Evolutionary conservation across 2,113 vertebrate genomes (phyloP), one percentile per base, ranked within the genome.

Genomic region (Osmerus mordax): DNA sequence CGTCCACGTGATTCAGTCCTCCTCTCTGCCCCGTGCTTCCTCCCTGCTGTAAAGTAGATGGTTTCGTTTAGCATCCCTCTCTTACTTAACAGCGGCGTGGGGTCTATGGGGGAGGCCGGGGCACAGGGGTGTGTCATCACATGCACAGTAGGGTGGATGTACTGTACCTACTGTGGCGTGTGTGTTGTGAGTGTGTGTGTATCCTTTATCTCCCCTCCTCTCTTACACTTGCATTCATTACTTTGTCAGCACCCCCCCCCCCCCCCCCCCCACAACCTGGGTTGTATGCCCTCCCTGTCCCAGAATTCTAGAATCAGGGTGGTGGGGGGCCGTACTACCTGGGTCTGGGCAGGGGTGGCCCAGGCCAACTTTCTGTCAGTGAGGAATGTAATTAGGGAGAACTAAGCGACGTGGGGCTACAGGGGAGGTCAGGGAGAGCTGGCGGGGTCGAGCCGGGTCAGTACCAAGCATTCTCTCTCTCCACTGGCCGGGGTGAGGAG

Each of bases 311-410:
- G 3, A 66, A 56, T 74, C 66, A 36, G 72, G 67, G 69, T 69
- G 64, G 76, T 4, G 74, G 76, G 79, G 78, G 85, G 72, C 78
- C 84, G 82, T 84, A 87, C 87, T 91, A 94, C 93, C 92, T 93
- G 90, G 85, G 78, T 82, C 71, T 87, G 91, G 71, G 77, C 71
- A 79, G 88, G 82, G 83, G 81, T 80, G 83, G 81, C 86, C 82
- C n/a, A 83, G 90, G 94, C 95, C 94, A 96, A 94, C 91, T 94
- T 95, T 92, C 93, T 96, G 95, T 95, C 95, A 95, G 90, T 92
- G 81, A 69, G 90, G 94, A 96, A 95, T 95, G 94, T 94, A 94
- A 95, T 95, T 96, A 96, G 91, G 91, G 89, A 91, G 92, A 95
- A 96, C 95, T 95, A 95, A 94, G 92, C 91, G 85, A 92, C 88